A percentile compares a stretch with the other conserved stretches of the same genome.
Evolutionary conservation across 1,140 invertebrate species (phyloP).

Genomic region (Semibalanus balanoides): DNA sequence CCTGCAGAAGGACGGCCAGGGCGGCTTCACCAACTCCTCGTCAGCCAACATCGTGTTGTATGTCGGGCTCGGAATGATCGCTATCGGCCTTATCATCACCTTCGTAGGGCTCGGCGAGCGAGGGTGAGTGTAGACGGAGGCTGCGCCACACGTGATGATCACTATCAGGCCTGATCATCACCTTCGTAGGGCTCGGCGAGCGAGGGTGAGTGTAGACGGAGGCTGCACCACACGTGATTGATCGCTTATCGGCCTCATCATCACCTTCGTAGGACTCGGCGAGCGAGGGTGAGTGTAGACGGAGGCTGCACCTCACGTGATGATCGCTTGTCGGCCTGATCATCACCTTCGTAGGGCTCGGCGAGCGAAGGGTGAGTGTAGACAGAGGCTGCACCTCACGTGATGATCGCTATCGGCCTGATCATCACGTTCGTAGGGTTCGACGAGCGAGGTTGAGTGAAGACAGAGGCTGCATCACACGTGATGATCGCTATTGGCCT

Average conservation of each 20-base stretch:
- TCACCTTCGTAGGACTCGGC: slow-evolving; percentile 73
- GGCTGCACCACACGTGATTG: slow-evolving; percentile 34
- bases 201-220: slow-evolving; percentile 4
- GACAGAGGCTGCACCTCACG: background rate
- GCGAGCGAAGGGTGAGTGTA: slow-evolving; percentile 37
- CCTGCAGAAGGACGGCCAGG: background rate
- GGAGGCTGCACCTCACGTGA: slow-evolving; percentile 24
- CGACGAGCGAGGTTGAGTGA: slow-evolving; percentile 39
- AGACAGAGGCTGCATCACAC: background rate
- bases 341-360: slow-evolving; percentile 73
- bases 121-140: background rate
- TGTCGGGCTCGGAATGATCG: slow-evolving; percentile 64
- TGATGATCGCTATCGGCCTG: slow-evolving; percentile 60
- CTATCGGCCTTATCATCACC: slow-evolving; percentile 65
- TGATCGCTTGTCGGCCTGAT: slow-evolving; percentile 63
- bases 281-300: slow-evolving; percentile 30
- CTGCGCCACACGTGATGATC: slow-evolving; percentile 38
- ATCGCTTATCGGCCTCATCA: slow-evolving; percentile 64
- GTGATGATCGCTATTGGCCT: slow-evolving; percentile 64
- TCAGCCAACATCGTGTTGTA: slow-evolving; percentile 57
- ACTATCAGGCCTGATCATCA: slow-evolving; percentile 67
- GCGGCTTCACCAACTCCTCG: background rate
- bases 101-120: slow-evolving; percentile 70
- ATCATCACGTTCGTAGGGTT: slow-evolving; percentile 77
- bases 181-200: slow-evolving; percentile 74